phyloP scores from a whole-genome alignment of 2,888 invertebrate genomes.

The Tolmerus cingulatus region DNA sequence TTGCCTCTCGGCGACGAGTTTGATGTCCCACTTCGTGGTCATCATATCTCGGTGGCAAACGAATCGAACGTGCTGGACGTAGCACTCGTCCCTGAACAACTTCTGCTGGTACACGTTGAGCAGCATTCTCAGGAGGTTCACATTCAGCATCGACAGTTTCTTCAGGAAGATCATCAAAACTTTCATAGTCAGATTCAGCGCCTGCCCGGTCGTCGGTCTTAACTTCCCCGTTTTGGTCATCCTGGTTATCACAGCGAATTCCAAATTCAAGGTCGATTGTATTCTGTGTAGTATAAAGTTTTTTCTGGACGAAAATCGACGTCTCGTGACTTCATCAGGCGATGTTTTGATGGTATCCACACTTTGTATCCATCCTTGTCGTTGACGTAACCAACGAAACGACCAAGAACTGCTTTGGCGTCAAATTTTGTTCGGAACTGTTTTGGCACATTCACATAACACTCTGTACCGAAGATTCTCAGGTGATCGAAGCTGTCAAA shows the following conservation, averaged over 20 bases:
- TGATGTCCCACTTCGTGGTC: not conserved
- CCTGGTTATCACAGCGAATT: not conserved
- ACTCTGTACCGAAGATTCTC: not conserved
- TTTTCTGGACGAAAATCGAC: conserved; percentile 2
- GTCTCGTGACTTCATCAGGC: conserved; percentile 5
- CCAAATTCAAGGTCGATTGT: not conserved
- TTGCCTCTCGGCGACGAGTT: not conserved
- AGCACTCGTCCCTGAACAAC: not conserved
- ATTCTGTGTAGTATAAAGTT: not conserved
- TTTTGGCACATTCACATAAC: conserved; percentile 9
- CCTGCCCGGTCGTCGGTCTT: not conserved
- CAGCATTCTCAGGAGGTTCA: not conserved
- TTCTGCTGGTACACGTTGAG: too few species aligned
- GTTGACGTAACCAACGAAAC: not conserved
- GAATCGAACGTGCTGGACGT: not conserved
- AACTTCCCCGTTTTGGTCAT: not conserved
- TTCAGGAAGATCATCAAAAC: not conserved
- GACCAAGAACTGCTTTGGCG: not conserved
- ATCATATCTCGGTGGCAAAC: not conserved
- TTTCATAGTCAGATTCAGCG: not conserved
- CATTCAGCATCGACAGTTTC: not conserved
- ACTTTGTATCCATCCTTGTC: conserved; percentile 9
- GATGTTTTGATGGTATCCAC: conserved; percentile 13
- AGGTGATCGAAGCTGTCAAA: not conserved
- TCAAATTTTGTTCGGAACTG: not conserved